These are phyloP conservation scores for Tor tambroides DNA, from an alignment of 2,113 vertebrate species.

Conservation along the genomic window DNA sequence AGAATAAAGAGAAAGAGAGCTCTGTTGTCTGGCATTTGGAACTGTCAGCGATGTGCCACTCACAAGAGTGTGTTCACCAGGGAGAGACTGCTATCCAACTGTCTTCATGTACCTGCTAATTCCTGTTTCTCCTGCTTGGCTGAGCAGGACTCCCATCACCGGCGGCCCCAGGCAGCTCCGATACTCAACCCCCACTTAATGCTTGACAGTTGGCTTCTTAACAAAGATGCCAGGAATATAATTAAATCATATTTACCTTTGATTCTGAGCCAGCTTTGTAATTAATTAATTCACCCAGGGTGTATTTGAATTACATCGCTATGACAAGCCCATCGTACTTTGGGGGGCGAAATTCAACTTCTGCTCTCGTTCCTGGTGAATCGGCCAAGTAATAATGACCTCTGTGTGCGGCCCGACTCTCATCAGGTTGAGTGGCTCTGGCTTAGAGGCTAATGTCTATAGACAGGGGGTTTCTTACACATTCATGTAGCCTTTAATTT, in stretches of 20 bases:
- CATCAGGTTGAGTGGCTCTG: slow-evolving; percentile 64
- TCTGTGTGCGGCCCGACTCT: slow-evolving; percentile 63
- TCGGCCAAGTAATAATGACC: slow-evolving; percentile 72
- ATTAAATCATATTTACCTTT: slow-evolving; percentile 81
- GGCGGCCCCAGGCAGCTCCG: slow-evolving; percentile 65
- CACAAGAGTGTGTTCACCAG: slow-evolving; percentile 43
- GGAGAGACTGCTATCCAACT: slow-evolving; percentile 36
- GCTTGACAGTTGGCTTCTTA: slow-evolving; percentile 79
- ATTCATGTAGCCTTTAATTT: slow-evolving; percentile 69
- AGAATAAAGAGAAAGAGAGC: slow-evolving; percentile 35
- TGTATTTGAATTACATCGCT: slow-evolving; percentile 69
- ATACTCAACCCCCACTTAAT: slow-evolving; percentile 65
- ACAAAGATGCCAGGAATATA: slow-evolving; percentile 77
- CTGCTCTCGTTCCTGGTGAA: slow-evolving; percentile 54
- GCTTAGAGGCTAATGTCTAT: slow-evolving; percentile 63
- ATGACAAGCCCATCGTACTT: slow-evolving; percentile 50
- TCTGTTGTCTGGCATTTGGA: slow-evolving; percentile 52
- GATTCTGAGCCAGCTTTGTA: slow-evolving; percentile 77
- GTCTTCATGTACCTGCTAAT: slow-evolving; percentile 63
- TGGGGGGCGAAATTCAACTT: slow-evolving; percentile 59
- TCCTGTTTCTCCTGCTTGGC: slow-evolving; percentile 59
- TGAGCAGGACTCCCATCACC: slow-evolving; percentile 56
- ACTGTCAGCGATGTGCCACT: slow-evolving; percentile 54
- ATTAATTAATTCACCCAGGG: slow-evolving; percentile 77
- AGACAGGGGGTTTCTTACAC: slow-evolving; percentile 68